Conservation (phyloP, 53 echinoderm and acorn worm genomes). For the Actinopyga echinites region DNA sequence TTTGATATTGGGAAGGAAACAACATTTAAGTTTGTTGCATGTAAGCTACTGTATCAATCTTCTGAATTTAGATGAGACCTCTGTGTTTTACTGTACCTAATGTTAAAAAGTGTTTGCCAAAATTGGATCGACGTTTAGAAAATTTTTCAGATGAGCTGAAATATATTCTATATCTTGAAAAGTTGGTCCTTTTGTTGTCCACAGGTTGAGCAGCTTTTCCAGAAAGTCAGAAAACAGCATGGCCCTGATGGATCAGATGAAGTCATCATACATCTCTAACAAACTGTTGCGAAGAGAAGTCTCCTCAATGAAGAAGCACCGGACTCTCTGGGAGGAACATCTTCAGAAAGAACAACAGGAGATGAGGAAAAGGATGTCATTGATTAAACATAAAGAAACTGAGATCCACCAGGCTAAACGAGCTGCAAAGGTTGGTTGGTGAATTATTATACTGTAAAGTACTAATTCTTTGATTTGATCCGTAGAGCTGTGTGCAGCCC, state of each 20-base stretch:
- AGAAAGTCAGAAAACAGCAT: constrained; percentile 13
- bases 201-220: constrained; percentile 17
- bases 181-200: background rate
- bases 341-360: constrained; percentile 21
- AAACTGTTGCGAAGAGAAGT: constrained; percentile 81
- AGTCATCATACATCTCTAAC: constrained; percentile 84
- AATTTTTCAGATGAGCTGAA: too few relatives aligned
- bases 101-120: too few relatives aligned
- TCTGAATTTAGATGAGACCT: too few relatives aligned
- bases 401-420: background rate
- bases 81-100: too few relatives aligned
- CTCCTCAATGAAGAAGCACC: constrained; percentile 42
- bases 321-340: constrained; percentile 49
- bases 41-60: too few relatives aligned
- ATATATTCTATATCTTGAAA: too few relatives aligned
- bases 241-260: constrained; percentile 64
- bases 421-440: constrained; percentile 3
- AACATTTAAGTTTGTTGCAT: too few relatives aligned
- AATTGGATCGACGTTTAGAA: too few relatives aligned
- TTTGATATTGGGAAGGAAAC: too few relatives aligned
- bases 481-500: too few relatives aligned
- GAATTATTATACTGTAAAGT: background rate
- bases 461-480: too few relatives aligned
- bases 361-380: constrained; percentile 18
- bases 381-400: background rate